Percentiles rank a stretch among this genome's conserved stretches.
Evolutionary conservation across 2,888 invertebrate species (phyloP).

Genomic region (Chymomyza amoena): DNA sequence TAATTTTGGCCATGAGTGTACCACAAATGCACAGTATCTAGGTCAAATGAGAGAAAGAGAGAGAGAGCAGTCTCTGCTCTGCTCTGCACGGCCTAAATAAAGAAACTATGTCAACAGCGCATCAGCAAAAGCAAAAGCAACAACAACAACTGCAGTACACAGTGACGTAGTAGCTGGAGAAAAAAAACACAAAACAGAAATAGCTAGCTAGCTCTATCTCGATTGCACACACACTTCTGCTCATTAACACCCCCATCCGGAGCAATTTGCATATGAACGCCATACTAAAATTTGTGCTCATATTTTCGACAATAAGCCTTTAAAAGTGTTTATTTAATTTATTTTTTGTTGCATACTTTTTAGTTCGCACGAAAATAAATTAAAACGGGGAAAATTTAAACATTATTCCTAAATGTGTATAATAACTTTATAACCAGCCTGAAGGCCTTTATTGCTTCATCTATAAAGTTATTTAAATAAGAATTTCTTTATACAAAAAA

Average conservation of each 20-base stretch:
- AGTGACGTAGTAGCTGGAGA: background rate
- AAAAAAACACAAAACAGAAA: background rate
- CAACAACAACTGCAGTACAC: slow-evolving; percentile 11
- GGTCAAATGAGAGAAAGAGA: slow-evolving; percentile 30
- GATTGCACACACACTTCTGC: slow-evolving; percentile 1
- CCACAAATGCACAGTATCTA: slow-evolving; percentile 22
- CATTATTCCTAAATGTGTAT: too few species aligned
- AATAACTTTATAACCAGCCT: too few species aligned
- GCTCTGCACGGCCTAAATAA: slow-evolving; percentile 43
- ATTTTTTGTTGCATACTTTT: slow-evolving; percentile 1
- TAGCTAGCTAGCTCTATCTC: slow-evolving; percentile 9
- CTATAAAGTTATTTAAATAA: too few species aligned
- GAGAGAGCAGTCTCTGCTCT: slow-evolving; percentile 14
- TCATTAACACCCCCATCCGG: background rate
- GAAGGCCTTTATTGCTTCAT: too few species aligned
- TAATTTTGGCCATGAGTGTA: slow-evolving; percentile 4
- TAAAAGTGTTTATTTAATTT: background rate
- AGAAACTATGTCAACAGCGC: slow-evolving; percentile 63
- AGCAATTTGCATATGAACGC: too few species aligned
- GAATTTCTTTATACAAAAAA: too few species aligned
- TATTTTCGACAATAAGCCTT: too few species aligned
- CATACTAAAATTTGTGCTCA: too few species aligned
- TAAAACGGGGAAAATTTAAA: background rate
- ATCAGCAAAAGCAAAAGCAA: slow-evolving; percentile 22
- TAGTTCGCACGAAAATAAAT: background rate